These are phyloP conservation scores for Erithacus rubecula DNA, from an alignment of 2,797 vertebrate genomes.

Conservation along the genomic window DNA sequence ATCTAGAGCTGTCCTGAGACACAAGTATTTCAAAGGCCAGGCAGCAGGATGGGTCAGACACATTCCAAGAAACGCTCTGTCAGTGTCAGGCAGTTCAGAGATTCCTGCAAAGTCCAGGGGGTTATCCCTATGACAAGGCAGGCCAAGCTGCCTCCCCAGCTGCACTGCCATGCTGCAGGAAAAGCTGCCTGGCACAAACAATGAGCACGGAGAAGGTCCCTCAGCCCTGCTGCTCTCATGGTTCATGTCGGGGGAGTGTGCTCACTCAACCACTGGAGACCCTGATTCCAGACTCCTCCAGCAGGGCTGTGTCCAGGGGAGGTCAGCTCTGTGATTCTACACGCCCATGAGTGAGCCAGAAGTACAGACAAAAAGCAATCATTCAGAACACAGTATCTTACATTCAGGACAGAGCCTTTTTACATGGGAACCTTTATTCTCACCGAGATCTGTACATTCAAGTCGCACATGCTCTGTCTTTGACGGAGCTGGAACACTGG, in stretches of 20 bases:
- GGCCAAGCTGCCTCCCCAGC: background rate
- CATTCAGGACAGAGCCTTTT: background rate
- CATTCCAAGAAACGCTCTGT: background rate
- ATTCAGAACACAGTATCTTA: background rate
- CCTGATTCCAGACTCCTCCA: accelerated
- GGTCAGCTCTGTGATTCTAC: background rate
- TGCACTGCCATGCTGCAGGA: background rate
- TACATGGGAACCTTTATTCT: conserved; percentile 85
- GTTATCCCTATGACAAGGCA: accelerated
- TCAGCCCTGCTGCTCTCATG: background rate
- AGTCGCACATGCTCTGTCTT: conserved; percentile 77
- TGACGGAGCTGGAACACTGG: conserved; percentile 73
- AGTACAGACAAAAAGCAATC: background rate
- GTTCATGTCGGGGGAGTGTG: accelerated
- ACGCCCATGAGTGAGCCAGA: accelerated
- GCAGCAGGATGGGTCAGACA: background rate
- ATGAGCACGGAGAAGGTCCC: no score
- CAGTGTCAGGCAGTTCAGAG: no score
- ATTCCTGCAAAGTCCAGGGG: background rate
- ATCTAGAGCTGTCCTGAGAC: background rate
- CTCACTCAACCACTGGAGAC: accelerated
- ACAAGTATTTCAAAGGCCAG: background rate
- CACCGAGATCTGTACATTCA: conserved; percentile 86
- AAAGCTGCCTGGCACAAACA: background rate
- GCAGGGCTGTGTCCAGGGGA: accelerated